Percentiles rank a stretch among this genome's conserved stretches.
Evolutionary conservation across 2,113 vertebrate genomes (phyloP).

Genomic region (Artemisiospiza belli): DNA sequence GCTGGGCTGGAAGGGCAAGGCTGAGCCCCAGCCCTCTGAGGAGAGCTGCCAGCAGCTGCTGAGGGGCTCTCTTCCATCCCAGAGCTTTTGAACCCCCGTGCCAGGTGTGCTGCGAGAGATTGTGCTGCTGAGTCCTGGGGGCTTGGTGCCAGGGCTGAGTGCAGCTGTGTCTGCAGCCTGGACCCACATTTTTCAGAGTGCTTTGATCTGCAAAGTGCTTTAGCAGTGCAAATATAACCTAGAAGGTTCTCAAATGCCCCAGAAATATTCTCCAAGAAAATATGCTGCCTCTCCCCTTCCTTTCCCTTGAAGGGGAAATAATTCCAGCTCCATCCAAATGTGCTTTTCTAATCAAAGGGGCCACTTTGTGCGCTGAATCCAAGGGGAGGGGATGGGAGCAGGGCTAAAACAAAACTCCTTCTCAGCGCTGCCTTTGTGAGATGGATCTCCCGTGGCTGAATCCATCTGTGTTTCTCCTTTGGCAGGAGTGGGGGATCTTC

Average conservation of each 20-base stretch:
- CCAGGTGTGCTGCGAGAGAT: background rate
- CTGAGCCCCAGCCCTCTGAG: background rate
- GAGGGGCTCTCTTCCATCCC: background rate
- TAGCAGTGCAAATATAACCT: background rate
- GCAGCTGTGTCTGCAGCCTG: background rate
- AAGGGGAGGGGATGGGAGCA: background rate
- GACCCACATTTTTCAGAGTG: background rate
- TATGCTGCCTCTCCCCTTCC: background rate
- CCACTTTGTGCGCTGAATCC: conserved; percentile 25
- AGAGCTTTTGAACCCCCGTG: fast-evolving
- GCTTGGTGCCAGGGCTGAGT: background rate
- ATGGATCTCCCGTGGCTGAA: background rate
- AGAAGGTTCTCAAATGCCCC: conserved; percentile 1
- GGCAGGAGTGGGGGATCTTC: background rate
- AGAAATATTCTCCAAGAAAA: conserved; percentile 13
- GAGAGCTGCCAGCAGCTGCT: background rate
- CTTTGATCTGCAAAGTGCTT: conserved; percentile 15
- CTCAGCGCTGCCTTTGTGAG: background rate
- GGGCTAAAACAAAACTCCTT: conserved; percentile 5
- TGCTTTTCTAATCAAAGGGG: conserved; percentile 56
- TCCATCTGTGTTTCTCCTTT: conserved; percentile 25
- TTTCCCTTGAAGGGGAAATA: background rate
- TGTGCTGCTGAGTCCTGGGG: background rate
- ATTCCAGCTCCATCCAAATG: conserved; percentile 32
- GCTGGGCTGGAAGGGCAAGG: background rate